These are phyloP conservation scores for Alviniconcha marisindica DNA, from an alignment of 1,140 invertebrate genomes.

Conservation along the genomic window DNA sequence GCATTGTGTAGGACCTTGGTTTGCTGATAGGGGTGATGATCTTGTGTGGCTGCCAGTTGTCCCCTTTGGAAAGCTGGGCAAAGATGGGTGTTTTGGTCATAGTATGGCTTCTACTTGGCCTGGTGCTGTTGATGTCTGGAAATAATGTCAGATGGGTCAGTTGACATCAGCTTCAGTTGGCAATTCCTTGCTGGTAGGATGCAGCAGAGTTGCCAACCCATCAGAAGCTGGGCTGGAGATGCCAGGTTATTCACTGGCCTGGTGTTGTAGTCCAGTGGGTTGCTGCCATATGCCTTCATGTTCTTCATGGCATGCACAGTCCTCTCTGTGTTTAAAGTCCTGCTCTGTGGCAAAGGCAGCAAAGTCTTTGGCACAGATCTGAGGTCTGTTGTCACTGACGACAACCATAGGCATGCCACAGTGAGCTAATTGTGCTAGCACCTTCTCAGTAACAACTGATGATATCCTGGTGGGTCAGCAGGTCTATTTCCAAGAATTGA, in stretches of 20 bases:
- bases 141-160: not conserved
- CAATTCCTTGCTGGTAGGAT: slow-evolving; percentile 35
- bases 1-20: not conserved
- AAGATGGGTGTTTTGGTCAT: not conserved
- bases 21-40: not conserved
- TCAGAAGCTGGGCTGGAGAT: slow-evolving; percentile 45
- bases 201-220: slow-evolving; percentile 34
- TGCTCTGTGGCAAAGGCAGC: not conserved
- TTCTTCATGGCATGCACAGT: slow-evolving; percentile 41
- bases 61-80: not conserved
- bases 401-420: slow-evolving; percentile 46
- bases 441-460: slow-evolving; percentile 37
- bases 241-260: slow-evolving; percentile 40
- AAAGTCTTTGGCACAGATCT: slow-evolving; percentile 16
- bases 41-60: not conserved
- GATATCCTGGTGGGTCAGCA: slow-evolving; percentile 33
- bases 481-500: slow-evolving; percentile 48
- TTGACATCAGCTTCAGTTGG: slow-evolving; percentile 14
- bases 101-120: not conserved
- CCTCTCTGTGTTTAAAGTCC: slow-evolving; percentile 45
- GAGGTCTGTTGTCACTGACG: slow-evolving; percentile 51
- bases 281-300: slow-evolving; percentile 15
- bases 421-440: slow-evolving; percentile 42
- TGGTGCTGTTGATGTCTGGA: not conserved
- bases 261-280: slow-evolving; percentile 45